These are phyloP conservation scores for Bos indicus DNA, from an alignment of 2,113 vertebrate species.

Conservation along the genomic window DNA sequence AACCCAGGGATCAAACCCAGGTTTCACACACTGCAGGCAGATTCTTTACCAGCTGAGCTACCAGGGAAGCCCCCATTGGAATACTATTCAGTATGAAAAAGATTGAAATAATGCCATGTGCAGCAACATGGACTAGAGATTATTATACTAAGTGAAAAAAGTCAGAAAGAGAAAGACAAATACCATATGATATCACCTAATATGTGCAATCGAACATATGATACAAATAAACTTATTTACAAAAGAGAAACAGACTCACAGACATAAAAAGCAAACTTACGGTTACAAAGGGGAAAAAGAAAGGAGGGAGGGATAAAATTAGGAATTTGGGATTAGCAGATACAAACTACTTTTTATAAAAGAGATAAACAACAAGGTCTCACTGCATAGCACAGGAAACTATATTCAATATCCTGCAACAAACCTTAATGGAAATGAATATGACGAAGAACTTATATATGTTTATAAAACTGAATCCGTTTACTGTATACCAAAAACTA, in stretches of 20 bases:
- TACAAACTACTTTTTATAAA: background rate
- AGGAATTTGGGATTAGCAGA: background rate
- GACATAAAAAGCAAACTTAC: background rate
- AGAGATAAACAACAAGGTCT: background rate
- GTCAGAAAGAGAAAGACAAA: background rate
- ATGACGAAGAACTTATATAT: background rate
- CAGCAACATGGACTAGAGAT: background rate
- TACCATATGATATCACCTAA: background rate
- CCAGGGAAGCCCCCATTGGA: background rate
- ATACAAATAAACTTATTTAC: background rate
- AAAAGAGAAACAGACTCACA: background rate
- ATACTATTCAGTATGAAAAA: background rate
- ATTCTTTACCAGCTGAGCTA: background rate
- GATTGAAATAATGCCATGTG: background rate
- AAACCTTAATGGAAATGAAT: background rate
- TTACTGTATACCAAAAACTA: background rate
- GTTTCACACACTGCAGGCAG: background rate
- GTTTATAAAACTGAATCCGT: background rate
- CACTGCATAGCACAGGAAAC: background rate
- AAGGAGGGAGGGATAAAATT: background rate
- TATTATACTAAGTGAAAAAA: background rate
- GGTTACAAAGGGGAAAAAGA: background rate
- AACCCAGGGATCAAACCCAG: background rate
- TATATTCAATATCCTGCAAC: background rate
- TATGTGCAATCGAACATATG: background rate